phyloP scores from a whole-genome alignment of 2,797 vertebrate species.

The Syngnathus rostellatus region DNA sequence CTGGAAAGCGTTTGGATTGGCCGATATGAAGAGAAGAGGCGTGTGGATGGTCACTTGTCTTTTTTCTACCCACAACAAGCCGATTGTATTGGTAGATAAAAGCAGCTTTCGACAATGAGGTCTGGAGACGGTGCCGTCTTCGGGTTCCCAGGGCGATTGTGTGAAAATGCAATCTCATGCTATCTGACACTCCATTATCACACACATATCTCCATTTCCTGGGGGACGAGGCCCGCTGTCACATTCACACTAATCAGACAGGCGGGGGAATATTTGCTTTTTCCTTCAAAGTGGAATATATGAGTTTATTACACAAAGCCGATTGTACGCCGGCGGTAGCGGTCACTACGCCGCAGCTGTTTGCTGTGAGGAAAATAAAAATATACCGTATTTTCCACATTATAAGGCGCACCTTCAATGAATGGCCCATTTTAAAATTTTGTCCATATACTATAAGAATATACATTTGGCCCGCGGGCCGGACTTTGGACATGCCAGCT shows the following conservation, averaged over 20 bases:
- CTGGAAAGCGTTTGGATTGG: constrained; percentile 38
- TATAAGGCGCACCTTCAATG: too few relatives aligned
- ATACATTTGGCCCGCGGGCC: too few relatives aligned
- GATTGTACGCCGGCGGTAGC: constrained; percentile 10
- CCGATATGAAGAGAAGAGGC: constrained; percentile 26
- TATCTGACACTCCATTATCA: constrained; percentile 69
- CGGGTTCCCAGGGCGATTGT: constrained; percentile 41
- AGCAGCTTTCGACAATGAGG: constrained; percentile 44
- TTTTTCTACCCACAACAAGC: constrained; percentile 37
- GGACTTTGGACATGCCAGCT: too few relatives aligned
- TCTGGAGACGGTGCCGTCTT: constrained; percentile 36
- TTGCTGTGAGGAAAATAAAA: neutral
- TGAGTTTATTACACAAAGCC: constrained; percentile 49
- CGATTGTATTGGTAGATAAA: constrained; percentile 56
- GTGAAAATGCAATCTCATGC: constrained; percentile 64
- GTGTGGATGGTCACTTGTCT: constrained; percentile 24
- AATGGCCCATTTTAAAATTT: too few relatives aligned
- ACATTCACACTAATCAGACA: constrained; percentile 53
- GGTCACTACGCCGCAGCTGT: constrained; percentile 26
- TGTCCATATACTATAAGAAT: too few relatives aligned
- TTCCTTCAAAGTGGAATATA: constrained; percentile 49
- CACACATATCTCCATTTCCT: constrained; percentile 63
- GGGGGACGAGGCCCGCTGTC: constrained; percentile 50
- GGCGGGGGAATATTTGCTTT: constrained; percentile 47
- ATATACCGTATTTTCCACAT: neutral